Conservation (phyloP, 35 echinoderm and acorn worm species). For the Lytechinus pictus region DNA sequence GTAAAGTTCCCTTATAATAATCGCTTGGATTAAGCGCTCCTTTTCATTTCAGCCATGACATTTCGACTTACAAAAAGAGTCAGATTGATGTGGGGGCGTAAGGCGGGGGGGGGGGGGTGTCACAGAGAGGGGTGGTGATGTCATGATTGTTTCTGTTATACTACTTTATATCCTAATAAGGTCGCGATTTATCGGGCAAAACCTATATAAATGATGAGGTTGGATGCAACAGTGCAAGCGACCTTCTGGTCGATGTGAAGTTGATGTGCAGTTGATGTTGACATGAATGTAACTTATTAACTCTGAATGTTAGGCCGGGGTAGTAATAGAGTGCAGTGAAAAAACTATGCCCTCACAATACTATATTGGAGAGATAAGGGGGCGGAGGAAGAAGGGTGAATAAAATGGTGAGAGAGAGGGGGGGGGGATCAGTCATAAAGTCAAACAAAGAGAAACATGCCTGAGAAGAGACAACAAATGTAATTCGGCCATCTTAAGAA, state of each 20-base stretch:
- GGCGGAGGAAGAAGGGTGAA: neutral
- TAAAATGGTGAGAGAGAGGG: neutral
- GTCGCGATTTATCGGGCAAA: neutral
- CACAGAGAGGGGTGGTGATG: neutral
- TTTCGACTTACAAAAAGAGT: neutral
- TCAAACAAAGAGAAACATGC: neutral
- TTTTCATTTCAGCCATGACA: neutral
- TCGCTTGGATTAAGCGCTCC: neutral
- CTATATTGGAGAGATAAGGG: neutral
- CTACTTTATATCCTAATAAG: neutral
- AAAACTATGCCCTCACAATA: neutral
- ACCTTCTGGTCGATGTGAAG: neutral
- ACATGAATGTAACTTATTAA: neutral
- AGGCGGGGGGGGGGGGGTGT: neutral
- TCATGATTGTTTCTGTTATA: neutral
- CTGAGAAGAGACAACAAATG: neutral
- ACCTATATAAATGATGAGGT: neutral
- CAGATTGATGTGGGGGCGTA: too few relatives aligned
- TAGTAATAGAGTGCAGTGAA: neutral
- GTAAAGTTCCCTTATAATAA: neutral
- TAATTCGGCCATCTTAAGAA: neutral
- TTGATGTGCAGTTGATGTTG: neutral
- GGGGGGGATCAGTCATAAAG: too few relatives aligned
- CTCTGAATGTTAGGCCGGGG: neutral
- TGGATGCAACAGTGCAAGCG: conserved; percentile 30